Percentiles rank a stretch among this genome's conserved stretches.
These are phyloP conservation scores for Hemicrepidius hirtus DNA, from an alignment of 2,888 invertebrate genomes.

Conservation along the genomic window DNA sequence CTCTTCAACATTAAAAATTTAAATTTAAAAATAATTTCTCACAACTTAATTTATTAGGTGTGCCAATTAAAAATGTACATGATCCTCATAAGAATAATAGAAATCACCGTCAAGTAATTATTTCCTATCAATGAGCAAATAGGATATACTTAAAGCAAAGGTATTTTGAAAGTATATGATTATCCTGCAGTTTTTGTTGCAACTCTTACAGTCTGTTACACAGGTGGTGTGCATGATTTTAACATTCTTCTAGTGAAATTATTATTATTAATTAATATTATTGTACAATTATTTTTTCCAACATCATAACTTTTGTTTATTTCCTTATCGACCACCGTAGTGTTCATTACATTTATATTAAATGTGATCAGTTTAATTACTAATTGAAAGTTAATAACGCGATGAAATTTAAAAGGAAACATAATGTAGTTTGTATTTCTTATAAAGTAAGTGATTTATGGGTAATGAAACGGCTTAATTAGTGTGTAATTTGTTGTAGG, in stretches of 20 bases:
- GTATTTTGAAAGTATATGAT: constrained; percentile 39
- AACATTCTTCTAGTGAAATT: constrained; percentile 41
- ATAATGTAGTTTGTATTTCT: constrained; percentile 65
- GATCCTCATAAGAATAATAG: constrained; percentile 33
- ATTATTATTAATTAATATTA: constrained; percentile 18
- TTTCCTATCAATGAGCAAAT: constrained; percentile 67
- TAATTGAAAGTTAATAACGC: constrained; percentile 5
- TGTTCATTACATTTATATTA: constrained; percentile 3
- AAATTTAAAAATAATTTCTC: constrained; percentile 28
- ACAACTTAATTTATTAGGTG: constrained; percentile 25
- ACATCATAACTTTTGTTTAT: constrained; percentile 32
- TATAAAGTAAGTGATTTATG: constrained; percentile 64
- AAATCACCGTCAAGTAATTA: constrained; percentile 57
- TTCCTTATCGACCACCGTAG: constrained; percentile 13
- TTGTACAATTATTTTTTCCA: constrained; percentile 10
- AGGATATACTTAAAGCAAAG: constrained; percentile 62
- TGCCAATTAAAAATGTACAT: constrained; percentile 36
- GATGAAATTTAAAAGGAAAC: constrained; percentile 63
- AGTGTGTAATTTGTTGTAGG: constrained; percentile 56
- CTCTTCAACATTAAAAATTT: constrained; percentile 22
- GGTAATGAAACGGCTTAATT: constrained; percentile 3
- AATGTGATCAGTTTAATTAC: constrained; percentile 11
- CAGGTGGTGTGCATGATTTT: constrained; percentile 35
- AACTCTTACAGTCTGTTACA: constrained; percentile 25
- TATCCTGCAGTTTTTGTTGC: constrained; percentile 21